These are phyloP conservation scores for Dryobota labecula DNA, from an alignment of 2,888 invertebrate genomes.

Conservation along the genomic window DNA sequence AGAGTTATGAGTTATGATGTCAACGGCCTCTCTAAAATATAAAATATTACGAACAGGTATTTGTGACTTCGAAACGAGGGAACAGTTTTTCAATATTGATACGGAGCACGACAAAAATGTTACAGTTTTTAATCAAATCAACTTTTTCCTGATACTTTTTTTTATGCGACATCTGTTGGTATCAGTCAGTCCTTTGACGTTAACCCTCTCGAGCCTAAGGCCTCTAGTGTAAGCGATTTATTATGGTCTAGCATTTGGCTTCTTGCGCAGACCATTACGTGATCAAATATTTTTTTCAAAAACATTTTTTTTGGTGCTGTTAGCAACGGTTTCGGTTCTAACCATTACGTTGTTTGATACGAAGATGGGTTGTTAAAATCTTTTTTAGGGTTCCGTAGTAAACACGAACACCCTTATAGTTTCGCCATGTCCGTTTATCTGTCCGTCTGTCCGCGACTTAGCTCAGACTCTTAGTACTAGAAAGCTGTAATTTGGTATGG, in stretches of 20 bases:
- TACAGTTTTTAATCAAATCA: conserved; percentile 43
- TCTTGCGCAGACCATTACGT: conserved; percentile 27
- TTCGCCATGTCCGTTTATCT: too few relatives aligned
- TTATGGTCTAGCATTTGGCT: conserved; percentile 43
- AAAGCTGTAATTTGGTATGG: too few relatives aligned
- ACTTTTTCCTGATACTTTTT: conserved; percentile 30
- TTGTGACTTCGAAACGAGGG: conserved; percentile 24
- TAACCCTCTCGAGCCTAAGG: conserved; percentile 36
- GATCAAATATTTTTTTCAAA: conserved; percentile 14
- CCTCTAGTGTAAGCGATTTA: conserved; percentile 49
- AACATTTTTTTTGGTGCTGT: neutral
- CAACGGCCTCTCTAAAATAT: conserved; percentile 24
- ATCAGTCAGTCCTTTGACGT: conserved; percentile 37
- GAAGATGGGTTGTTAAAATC: neutral
- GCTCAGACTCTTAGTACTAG: too few relatives aligned
- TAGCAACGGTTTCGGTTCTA: neutral
- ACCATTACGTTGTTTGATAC: neutral
- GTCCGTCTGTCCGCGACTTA: too few relatives aligned
- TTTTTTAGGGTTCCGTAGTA: too few relatives aligned
- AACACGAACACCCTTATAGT: too few relatives aligned
- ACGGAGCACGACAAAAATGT: conserved; percentile 19
- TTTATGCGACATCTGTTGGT: conserved; percentile 43
- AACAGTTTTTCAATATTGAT: conserved; percentile 38
- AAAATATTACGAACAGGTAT: conserved; percentile 24
- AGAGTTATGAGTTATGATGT: conserved; percentile 5